Evolutionary conservation across 2,797 vertebrate species (phyloP).

Genomic region (Dermochelys coriacea): DNA sequence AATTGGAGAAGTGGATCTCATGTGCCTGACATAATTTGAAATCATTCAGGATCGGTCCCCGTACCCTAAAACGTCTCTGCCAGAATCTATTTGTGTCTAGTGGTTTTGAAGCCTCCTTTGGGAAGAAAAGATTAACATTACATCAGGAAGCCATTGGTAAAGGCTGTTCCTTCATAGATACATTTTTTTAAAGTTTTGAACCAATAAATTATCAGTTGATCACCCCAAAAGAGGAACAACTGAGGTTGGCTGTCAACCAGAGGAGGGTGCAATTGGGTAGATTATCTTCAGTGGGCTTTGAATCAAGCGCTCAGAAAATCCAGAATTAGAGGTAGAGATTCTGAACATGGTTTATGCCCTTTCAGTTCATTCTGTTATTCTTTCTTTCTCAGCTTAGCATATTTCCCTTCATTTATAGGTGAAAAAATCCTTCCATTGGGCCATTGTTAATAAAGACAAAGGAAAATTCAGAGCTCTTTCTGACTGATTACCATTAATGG

Average conservation of each 20-base stretch:
- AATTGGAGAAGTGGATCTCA: background rate
- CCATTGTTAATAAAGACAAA: conserved; percentile 27
- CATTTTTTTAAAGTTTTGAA: background rate
- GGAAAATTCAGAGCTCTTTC: background rate
- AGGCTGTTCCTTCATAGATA: background rate
- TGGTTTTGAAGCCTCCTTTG: background rate
- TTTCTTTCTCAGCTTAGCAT: background rate
- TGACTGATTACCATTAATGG: conserved; percentile 45
- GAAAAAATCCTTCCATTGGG: conserved; percentile 8
- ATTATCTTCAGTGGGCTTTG: background rate
- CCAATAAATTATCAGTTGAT: background rate
- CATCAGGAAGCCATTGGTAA: background rate
- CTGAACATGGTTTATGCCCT: background rate
- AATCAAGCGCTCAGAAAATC: background rate
- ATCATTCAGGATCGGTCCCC: background rate
- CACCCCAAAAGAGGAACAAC: background rate
- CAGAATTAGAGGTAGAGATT: background rate
- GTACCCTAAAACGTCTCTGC: background rate
- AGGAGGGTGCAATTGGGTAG: background rate
- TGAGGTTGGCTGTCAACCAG: background rate
- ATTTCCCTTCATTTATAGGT: background rate
- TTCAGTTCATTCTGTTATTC: background rate
- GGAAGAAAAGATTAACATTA: background rate
- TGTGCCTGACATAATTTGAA: background rate
- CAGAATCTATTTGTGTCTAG: background rate